phyloP scores from a whole-genome alignment of 2,113 vertebrate species.

The Cyanoliseus patagonus region DNA sequence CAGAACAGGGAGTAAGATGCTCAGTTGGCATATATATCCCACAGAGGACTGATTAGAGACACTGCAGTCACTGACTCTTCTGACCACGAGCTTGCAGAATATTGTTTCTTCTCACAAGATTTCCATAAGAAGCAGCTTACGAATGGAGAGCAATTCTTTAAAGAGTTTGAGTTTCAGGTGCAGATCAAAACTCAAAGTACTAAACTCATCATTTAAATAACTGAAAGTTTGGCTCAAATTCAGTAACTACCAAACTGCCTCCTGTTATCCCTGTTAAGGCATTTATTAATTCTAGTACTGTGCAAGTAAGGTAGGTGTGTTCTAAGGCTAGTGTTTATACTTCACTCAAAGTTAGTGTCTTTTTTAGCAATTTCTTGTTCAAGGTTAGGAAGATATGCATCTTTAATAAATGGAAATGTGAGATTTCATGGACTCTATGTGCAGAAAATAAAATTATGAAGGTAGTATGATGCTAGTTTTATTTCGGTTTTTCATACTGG shows the following conservation, averaged over 20 bases:
- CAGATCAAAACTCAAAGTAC: not conserved
- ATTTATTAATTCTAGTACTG: not conserved
- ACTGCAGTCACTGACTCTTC: not conserved
- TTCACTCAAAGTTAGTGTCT: not conserved
- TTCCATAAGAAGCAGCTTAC: not conserved
- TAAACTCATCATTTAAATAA: not conserved
- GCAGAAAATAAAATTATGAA: not conserved
- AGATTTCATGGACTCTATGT: not conserved
- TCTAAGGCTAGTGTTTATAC: not conserved
- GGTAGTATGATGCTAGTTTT: not conserved
- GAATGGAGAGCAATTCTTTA: not conserved
- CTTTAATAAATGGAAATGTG: not conserved
- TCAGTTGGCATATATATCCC: fast-evolving
- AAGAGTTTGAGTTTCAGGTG: not conserved
- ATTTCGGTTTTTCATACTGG: not conserved
- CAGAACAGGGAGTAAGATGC: not conserved
- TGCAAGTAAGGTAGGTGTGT: not conserved
- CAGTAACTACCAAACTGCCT: not conserved
- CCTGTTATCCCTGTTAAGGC: not conserved
- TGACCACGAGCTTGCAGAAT: not conserved
- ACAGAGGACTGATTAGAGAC: not conserved
- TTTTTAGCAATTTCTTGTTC: not conserved
- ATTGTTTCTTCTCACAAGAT: not conserved
- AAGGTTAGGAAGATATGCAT: not conserved
- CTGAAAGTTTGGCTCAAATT: not conserved